Evolutionary conservation across 2,797 vertebrate genomes (phyloP).

Genomic region (Sorex maritimensis): DNA sequence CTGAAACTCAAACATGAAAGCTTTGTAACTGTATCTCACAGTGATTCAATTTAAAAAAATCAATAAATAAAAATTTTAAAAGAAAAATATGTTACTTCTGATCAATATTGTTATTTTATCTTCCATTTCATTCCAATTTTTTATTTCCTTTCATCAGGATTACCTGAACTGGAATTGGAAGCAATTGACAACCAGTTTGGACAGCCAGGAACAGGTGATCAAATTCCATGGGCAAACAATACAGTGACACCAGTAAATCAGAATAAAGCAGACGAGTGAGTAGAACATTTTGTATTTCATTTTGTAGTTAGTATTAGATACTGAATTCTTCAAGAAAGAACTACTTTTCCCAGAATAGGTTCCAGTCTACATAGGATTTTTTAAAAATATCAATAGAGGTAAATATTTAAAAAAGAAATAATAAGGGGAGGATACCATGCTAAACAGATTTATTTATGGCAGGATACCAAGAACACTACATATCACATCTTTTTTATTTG

Average conservation of each 20-base stretch:
- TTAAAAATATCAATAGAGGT: slow-evolving; percentile 49
- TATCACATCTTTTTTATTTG: slow-evolving; percentile 55
- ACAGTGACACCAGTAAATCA: slow-evolving; percentile 90
- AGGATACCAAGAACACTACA: neutral
- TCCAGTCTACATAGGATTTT: slow-evolving; percentile 18
- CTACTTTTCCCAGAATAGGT: slow-evolving; percentile 47
- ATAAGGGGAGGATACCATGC: neutral
- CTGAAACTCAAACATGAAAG: too few species aligned
- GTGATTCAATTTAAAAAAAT: too few species aligned
- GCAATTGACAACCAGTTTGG: slow-evolving; percentile 94
- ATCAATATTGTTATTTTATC: slow-evolving; percentile 28
- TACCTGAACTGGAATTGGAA: slow-evolving; percentile 94
- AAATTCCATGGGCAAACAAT: slow-evolving; percentile 92
- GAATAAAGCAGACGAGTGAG: slow-evolving; percentile 95
- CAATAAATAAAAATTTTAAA: too few species aligned
- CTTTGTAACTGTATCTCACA: too few species aligned
- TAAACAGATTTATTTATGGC: slow-evolving; percentile 36
- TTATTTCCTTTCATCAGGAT: slow-evolving; percentile 88
- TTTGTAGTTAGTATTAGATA: neutral
- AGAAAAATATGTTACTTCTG: slow-evolving; percentile 37
- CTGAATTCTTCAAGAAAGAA: slow-evolving; percentile 53
- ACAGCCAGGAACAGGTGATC: slow-evolving; percentile 92
- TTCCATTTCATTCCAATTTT: slow-evolving; percentile 51
- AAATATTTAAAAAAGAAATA: slow-evolving; percentile 28
- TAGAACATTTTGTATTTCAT: slow-evolving; percentile 68